Percentiles rank a stretch among this genome's conserved stretches.
phyloP scores from a whole-genome alignment of 2,113 vertebrate genomes.

The Calidris pugnax region DNA sequence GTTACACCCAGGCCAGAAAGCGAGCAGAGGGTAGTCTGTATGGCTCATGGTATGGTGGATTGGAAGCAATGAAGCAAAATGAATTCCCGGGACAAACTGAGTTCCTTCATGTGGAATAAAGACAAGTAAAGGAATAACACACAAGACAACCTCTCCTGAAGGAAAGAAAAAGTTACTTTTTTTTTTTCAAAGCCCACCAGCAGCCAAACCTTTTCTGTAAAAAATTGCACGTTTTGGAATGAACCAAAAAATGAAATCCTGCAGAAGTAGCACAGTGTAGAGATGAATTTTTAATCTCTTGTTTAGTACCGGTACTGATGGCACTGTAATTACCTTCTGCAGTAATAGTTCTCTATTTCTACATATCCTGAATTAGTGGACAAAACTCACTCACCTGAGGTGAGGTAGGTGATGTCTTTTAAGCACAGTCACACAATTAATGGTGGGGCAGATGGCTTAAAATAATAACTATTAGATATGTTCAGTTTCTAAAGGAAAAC shows the following conservation, averaged over 20 bases:
- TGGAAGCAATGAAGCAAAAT: neutral
- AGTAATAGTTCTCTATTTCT: neutral
- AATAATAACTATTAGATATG: neutral
- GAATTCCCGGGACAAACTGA: neutral
- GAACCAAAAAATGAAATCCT: neutral
- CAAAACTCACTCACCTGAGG: neutral
- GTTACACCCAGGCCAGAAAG: neutral
- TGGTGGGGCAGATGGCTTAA: neutral
- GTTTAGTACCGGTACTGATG: neutral
- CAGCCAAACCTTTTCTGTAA: neutral
- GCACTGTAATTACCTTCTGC: neutral
- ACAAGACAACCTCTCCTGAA: neutral
- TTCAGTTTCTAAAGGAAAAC: neutral
- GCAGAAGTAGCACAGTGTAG: neutral
- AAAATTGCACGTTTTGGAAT: neutral
- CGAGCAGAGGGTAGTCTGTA: neutral
- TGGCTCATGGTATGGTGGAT: neutral
- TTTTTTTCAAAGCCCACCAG: neutral
- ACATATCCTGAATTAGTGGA: neutral
- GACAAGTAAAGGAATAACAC: neutral
- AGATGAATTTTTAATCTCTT: neutral
- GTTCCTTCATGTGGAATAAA: neutral
- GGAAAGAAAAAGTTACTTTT: neutral
- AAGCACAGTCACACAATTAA: neutral
- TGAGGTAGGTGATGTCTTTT: neutral